Base-by-base conservation (phyloP, 2,888 invertebrate species). In the Gandaritis pyraliata region DNA sequence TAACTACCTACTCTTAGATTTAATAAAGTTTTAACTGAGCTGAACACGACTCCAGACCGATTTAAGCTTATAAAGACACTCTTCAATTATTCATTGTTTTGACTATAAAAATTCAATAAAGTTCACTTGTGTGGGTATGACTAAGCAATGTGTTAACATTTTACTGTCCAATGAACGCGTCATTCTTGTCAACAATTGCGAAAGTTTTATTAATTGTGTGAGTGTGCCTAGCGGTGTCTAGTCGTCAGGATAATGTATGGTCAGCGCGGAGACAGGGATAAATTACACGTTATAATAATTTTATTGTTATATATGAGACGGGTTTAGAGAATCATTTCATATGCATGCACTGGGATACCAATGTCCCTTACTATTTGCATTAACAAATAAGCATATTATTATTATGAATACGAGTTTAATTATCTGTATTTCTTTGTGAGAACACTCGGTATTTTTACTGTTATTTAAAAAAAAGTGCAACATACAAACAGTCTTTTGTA, bases 201-300 rank as follows among this genome's bases (percentile, higher is more conserved):
- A 74, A 73, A 71, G 72, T 77, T 74, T 73, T 76, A 75, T 78
- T 76, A 78, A 77, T 80, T 74, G 77, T 69, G 73, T 70, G 75
- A 64, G 54, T 69, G 68, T 66, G 72, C 71, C 75, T 75, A 72
- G 59, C 61, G 70, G 65, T 69, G 67, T 64, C 66, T 66, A 54
- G 50, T 61, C 58, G 50, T 61, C 58, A 54, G 58, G 43, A 61
- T 75, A 71, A 68, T 75, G 72, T 75, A 72, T 75, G 68, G 64
- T 72, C 72, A 74, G 70, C 68, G 69, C 59, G 59, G 58, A 66
- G 75, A 77, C 76, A 74, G 69, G 73, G 75, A 83, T 78, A 83
- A 78, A 85, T 79, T 74, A 79, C 75, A 76, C 71, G 76, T 64
- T 54, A 54, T 65, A 82, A 83, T 82, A 81, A 85, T 82, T 83